These are phyloP conservation scores for Idaea dimidiata DNA, from an alignment of 2,888 invertebrate species.

Conservation along the genomic window DNA sequence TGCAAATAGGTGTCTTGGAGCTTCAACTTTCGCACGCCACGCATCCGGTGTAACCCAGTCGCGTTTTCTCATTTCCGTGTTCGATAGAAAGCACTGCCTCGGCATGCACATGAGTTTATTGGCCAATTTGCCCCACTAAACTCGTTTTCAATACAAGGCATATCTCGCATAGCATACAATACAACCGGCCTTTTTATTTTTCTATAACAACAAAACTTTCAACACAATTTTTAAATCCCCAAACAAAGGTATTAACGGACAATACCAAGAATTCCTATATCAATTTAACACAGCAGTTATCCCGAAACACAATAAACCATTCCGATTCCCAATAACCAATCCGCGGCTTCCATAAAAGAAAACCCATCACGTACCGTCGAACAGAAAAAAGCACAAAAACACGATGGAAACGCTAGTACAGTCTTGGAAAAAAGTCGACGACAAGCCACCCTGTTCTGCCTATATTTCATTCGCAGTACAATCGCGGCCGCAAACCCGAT, in stretches of 20 bases:
- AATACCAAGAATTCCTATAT: constrained; percentile 3
- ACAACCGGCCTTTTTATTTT: neutral
- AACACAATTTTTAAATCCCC: neutral
- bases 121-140: no score
- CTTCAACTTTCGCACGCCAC: no score
- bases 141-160: no score
- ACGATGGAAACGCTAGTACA: constrained; percentile 31
- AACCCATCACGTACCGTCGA: constrained; percentile 36
- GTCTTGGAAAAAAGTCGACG: constrained; percentile 48
- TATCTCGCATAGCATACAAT: no score
- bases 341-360: constrained; percentile 31
- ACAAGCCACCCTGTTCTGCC: constrained; percentile 50
- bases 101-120: no score
- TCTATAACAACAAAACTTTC: neutral
- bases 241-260: neutral
- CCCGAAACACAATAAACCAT: constrained; percentile 20
- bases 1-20: no score
- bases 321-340: constrained; percentile 26
- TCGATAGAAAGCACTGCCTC: no score
- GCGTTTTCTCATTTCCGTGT: no score
- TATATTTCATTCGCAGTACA: constrained; percentile 70
- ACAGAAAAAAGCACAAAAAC: constrained; percentile 31
- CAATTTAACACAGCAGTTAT: constrained; percentile 6
- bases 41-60: no score
- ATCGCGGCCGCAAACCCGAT: constrained; percentile 65